Evolutionary conservation across 2,113 vertebrate genomes (phyloP).

Genomic region (Ibidorhyncha struthersii): DNA sequence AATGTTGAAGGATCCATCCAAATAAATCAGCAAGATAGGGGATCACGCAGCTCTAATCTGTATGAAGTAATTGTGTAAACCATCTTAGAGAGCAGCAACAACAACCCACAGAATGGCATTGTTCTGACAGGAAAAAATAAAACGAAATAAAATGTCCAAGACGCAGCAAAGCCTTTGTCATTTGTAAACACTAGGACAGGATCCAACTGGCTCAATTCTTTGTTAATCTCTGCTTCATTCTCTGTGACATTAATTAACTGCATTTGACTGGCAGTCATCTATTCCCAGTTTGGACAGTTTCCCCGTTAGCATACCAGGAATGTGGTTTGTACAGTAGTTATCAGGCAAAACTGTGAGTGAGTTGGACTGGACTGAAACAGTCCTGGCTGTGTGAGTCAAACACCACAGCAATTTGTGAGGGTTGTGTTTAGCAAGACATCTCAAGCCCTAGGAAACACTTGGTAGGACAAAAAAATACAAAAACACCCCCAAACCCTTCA

Average conservation of each 20-base stretch:
- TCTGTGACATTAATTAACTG: neutral
- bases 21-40: neutral
- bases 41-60: neutral
- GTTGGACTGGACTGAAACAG: neutral
- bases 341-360: neutral
- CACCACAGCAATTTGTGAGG: neutral
- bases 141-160: neutral
- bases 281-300: neutral
- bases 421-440: neutral
- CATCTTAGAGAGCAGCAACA: neutral
- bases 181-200: neutral
- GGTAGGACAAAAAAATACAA: neutral
- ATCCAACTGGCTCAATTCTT: neutral
- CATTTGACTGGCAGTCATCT: slow-evolving; percentile 3
- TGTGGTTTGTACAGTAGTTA: neutral
- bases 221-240: slow-evolving; percentile 10
- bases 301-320: neutral
- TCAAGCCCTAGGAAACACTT: neutral
- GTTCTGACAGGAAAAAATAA: neutral
- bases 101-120: neutral
- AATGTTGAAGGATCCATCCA: slow-evolving; percentile 12
- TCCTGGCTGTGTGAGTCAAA: neutral
- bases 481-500: neutral
- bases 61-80: neutral
- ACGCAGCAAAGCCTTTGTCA: neutral